A percentile compares a stretch with the other conserved stretches of the same genome.
Conservation (phyloP, 2,888 invertebrate genomes). For the Lycocerus yunnanus region DNA sequence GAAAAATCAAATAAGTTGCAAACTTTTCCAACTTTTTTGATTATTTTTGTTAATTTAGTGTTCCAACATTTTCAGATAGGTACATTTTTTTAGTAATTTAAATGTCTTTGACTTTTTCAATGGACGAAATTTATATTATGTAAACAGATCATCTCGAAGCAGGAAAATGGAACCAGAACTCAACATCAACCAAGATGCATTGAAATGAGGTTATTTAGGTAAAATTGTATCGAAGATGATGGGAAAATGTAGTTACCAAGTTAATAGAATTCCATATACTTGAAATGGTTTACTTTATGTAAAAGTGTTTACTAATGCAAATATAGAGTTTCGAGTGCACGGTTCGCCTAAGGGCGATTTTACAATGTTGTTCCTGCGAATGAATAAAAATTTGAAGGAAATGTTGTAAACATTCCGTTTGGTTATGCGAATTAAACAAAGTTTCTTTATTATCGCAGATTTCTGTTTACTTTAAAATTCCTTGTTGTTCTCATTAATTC, state of each 20-base stretch:
- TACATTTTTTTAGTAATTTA: no score
- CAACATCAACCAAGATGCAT: neutral
- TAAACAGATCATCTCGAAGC: neutral
- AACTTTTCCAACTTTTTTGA: neutral
- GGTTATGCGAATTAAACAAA: neutral
- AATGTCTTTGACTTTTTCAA: neutral
- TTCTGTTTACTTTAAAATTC: neutral
- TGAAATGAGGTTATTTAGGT: neutral
- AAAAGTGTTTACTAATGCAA: neutral
- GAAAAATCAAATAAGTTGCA: neutral
- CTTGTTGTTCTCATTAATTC: neutral
- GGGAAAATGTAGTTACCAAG: neutral
- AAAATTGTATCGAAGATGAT: neutral
- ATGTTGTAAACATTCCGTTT: neutral
- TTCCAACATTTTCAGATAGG: neutral
- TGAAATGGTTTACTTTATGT: neutral
- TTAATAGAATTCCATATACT: neutral
- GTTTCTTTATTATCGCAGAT: neutral
- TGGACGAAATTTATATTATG: neutral
- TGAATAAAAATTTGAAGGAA: neutral
- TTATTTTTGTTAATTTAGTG: neutral
- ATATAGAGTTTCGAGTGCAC: no score
- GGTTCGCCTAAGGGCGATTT: neutral
- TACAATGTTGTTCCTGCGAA: neutral
- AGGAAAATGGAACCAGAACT: neutral